Evolutionary conservation across 1,140 invertebrate species (phyloP), one percentile per base, ranked within the genome.

Genomic region (Ips nitidus): DNA sequence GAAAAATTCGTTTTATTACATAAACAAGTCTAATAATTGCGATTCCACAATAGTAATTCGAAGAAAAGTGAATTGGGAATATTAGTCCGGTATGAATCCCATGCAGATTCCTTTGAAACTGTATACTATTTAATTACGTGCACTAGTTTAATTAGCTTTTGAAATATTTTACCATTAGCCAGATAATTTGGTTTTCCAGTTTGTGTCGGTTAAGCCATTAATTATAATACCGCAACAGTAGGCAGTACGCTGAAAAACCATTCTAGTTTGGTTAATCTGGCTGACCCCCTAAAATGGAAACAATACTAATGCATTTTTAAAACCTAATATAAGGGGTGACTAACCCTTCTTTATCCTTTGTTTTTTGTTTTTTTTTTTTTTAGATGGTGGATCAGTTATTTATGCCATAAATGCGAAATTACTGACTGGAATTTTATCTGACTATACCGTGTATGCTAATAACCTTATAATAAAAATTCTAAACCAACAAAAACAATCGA

Each of bases 101-200:
- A 8, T 50, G 47, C 22, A 7, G 22, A 1, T 50, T 50, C 1
- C 1, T 8, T 50, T 8, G 7, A 50, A 47, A 6, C 22, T 50
- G 7, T 50, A 37, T 38, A 37, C 53, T 56, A 36, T 7, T 56
- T 56, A 56, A 7, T 36, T 56, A 7, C 38, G 38, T 37, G 37
- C n/a, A 56, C 7, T 6, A 56, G 38, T 37, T 36, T 39, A 56
- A 56, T 50, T 50, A 50, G 45, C 45, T 50, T 50, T 50, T 50
- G 45, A 50, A 50, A 50, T 50, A 50, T 50, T 50, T 50, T 37
- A 37, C 36, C 53, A 36, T 2, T 37, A 56, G 4, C 4, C 22
- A 56, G 5, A 37, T 39, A 7, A 56, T 50, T 50, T 22, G 45
- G 45, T 50, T 50, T 50, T 50, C 45, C 6, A 22, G 45, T 50